Percentiles rank a stretch among this genome's conserved stretches.
phyloP scores from a whole-genome alignment of 2,113 vertebrate species.

The Lycaon pictus region DNA sequence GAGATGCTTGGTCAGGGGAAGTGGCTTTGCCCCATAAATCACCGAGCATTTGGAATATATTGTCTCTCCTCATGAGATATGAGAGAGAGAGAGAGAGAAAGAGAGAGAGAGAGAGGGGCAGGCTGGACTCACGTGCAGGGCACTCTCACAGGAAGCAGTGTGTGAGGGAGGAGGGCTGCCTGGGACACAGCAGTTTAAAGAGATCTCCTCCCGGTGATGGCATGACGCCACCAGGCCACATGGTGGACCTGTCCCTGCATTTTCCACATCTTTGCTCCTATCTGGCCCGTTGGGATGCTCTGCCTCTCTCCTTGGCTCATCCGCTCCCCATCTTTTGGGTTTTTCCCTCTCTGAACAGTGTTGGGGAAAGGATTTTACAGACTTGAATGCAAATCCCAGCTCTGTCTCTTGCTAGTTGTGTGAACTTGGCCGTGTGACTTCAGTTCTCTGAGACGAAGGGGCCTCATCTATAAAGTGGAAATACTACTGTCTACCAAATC shows the following conservation, averaged over 20 bases:
- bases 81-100: slow-evolving; percentile 70
- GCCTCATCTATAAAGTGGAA: neutral
- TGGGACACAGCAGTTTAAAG: neutral
- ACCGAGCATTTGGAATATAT: slow-evolving; percentile 82
- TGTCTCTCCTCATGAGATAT: slow-evolving; percentile 79
- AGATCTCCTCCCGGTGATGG: neutral
- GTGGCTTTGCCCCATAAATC: slow-evolving; percentile 85
- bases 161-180: slow-evolving; percentile 69
- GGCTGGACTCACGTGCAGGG: slow-evolving; percentile 75
- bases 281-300: neutral
- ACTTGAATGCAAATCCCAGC: neutral
- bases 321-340: neutral
- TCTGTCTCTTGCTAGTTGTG: neutral
- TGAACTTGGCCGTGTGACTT: neutral
- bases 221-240: too few species aligned
- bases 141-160: slow-evolving; percentile 77
- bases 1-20: slow-evolving; percentile 74
- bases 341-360: neutral
- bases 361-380: rapidly evolving
- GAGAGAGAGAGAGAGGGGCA: slow-evolving; percentile 50
- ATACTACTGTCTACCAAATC: rapidly evolving
- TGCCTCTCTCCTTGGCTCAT: neutral
- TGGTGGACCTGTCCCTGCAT: neutral
- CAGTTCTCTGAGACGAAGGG: neutral
- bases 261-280: neutral